Evolutionary conservation across 2,797 vertebrate species (phyloP), one percentile per base, ranked within the genome.

Genomic region (Babyrousa celebensis): DNA sequence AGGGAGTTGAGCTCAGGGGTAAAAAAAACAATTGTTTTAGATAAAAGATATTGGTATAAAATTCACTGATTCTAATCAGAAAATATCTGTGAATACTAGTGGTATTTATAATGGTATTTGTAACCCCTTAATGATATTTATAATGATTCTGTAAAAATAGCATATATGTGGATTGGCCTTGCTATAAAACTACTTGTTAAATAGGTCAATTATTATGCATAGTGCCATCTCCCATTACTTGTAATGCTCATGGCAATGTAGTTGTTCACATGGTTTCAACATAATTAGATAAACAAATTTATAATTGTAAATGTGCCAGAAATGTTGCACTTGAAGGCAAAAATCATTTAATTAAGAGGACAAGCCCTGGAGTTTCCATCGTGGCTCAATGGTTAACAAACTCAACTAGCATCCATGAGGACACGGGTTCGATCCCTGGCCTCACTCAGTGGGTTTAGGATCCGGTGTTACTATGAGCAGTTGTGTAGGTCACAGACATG

Each of bases 291-390:
- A 68, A 80, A 80, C 27, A 85, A 48, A 70, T 80, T 89, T 63
- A 48, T 82, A 85, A 70, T 70, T 17, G 82, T 25, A 56, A 82
- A 27, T 48, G 6, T 54, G 32, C 32, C 70, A 89, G 40, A 80
- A 95, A 85, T 48, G 23, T 92, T 21, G 89, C 14, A 18, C 23
- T n/a, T 80, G 52, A 75, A 92, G 36, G 60, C 70, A 70, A 80
- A 80, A 5, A 16, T 68, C n/a, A 95, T 68, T 89, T 80, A 83
- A 72, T 84, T 92, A 67, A 77, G 16, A 78, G 60, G 58, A 56
- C 21, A 86, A 89, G 8, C 40, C 43, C 43, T 48, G 43, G 43
- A 48, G 43, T 48, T 48, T 10, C 43, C 43, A 48, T 48, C 43
- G 9, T 48, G 43, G 43, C 9, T 10, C 43, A 48, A 10, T 10